Percentiles rank a stretch among this genome's conserved stretches.
Conservation (phyloP, 2,113 vertebrate species). For the Typhlomys cinereus region DNA sequence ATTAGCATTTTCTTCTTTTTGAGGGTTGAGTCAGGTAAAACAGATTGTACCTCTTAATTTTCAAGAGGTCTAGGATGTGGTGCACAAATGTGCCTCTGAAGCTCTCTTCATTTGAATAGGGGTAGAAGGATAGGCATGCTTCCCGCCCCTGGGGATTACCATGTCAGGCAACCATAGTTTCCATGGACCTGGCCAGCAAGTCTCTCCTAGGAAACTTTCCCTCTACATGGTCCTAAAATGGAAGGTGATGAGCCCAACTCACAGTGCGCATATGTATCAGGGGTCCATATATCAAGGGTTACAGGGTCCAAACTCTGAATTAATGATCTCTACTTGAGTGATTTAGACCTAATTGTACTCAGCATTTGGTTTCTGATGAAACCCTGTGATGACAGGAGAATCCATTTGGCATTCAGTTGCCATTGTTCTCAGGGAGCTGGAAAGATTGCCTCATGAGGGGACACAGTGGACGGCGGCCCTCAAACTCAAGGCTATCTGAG, state of each 20-base stretch:
- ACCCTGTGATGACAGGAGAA: background rate
- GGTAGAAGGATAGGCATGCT: background rate
- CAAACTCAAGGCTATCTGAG: background rate
- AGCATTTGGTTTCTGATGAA: background rate
- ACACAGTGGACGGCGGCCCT: background rate
- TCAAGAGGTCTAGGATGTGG: background rate
- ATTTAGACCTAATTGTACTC: background rate
- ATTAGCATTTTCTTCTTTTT: background rate
- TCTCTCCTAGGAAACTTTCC: background rate
- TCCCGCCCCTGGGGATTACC: background rate
- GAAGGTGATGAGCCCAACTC: background rate
- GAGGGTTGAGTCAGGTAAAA: background rate
- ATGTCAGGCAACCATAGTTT: background rate
- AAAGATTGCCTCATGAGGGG: background rate
- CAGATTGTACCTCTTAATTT: background rate
- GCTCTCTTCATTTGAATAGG: background rate
- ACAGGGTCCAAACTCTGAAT: background rate
- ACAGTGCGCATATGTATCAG: background rate
- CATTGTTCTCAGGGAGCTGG: background rate
- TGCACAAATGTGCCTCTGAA: background rate
- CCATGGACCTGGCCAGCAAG: too few species aligned
- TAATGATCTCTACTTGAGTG: background rate
- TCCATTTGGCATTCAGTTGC: background rate
- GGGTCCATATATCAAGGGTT: background rate
- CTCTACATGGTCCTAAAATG: background rate